phyloP scores from a whole-genome alignment of 2,113 vertebrate species.

The Romanogobio albipinnatus region DNA sequence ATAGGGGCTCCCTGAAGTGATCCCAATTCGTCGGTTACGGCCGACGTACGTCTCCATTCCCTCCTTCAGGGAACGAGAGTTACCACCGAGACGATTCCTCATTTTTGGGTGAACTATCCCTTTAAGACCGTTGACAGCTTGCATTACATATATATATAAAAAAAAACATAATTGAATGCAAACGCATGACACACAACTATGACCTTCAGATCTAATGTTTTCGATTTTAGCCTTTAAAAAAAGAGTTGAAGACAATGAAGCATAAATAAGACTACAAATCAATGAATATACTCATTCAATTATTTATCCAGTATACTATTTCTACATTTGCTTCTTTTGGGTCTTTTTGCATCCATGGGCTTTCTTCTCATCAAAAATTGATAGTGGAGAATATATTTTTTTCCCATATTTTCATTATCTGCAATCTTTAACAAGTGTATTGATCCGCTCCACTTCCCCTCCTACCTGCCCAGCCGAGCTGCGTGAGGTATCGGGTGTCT shows the following conservation, averaged over 20 bases:
- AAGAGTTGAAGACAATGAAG: constrained; percentile 4
- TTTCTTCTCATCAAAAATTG: constrained; percentile 60
- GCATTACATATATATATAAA: constrained; percentile 14
- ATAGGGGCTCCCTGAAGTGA: too few species aligned
- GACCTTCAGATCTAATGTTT: not conserved
- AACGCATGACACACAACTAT: not conserved
- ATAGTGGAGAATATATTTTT: constrained; percentile 55
- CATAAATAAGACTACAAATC: constrained; percentile 54
- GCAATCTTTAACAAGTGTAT: constrained; percentile 64
- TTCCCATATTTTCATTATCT: constrained; percentile 62
- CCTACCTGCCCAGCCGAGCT: constrained; percentile 22
- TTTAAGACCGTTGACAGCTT: constrained; percentile 1
- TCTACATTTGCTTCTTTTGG: constrained; percentile 54
- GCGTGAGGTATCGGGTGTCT: constrained; percentile 43
- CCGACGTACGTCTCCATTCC: too few species aligned
- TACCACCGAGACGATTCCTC: too few species aligned
- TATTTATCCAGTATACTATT: constrained; percentile 60
- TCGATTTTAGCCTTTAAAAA: constrained; percentile 35
- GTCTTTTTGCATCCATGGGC: constrained; percentile 49
- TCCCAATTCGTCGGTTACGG: too few species aligned
- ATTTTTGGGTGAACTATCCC: not conserved
- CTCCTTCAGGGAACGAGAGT: too few species aligned
- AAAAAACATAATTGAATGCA: not conserved
- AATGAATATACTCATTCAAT: constrained; percentile 56
- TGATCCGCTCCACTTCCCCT: constrained; percentile 42